phyloP scores from a whole-genome alignment of 2,113 vertebrate species.

The Charadrius vociferus region DNA sequence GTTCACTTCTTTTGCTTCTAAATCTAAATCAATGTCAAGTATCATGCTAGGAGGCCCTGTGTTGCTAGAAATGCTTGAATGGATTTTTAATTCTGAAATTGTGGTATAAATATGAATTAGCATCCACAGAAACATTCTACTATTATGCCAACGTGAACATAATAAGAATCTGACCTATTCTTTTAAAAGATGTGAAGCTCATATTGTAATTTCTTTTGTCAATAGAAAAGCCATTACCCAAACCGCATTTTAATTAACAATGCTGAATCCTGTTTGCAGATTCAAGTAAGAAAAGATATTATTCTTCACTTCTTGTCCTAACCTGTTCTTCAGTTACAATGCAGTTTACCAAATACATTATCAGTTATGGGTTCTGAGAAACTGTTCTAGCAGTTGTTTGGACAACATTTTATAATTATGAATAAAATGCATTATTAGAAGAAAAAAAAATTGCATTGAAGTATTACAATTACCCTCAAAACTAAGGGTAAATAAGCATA shows the following conservation, averaged over 20 bases:
- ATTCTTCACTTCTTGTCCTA: not conserved
- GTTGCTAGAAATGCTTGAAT: not conserved
- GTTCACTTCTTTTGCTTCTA: not conserved
- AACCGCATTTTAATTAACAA: not conserved
- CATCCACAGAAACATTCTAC: not conserved
- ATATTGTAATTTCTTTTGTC: conserved; percentile 14
- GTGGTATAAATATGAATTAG: not conserved
- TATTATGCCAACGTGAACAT: not conserved
- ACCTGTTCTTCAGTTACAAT: not conserved
- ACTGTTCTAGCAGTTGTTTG: not conserved
- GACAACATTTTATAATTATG: not conserved
- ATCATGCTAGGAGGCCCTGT: not conserved
- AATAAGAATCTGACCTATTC: conserved; percentile 1
- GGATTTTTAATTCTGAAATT: not conserved
- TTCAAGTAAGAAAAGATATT: conserved; percentile 6
- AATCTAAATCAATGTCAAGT: not conserved
- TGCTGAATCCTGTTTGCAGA: not conserved
- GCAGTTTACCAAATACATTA: not conserved
- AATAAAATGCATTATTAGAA: not conserved
- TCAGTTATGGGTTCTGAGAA: not conserved
- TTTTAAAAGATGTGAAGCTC: not conserved
- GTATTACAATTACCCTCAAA: not conserved
- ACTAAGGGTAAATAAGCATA: not conserved
- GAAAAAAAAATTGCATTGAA: not conserved
- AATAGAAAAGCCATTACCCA: conserved; percentile 7